A percentile compares a stretch with the other conserved stretches of the same genome.
phyloP scores from a whole-genome alignment of 37 sponge, comb jelly and placozoan species.

The Trichoplax adhaerens region DNA sequence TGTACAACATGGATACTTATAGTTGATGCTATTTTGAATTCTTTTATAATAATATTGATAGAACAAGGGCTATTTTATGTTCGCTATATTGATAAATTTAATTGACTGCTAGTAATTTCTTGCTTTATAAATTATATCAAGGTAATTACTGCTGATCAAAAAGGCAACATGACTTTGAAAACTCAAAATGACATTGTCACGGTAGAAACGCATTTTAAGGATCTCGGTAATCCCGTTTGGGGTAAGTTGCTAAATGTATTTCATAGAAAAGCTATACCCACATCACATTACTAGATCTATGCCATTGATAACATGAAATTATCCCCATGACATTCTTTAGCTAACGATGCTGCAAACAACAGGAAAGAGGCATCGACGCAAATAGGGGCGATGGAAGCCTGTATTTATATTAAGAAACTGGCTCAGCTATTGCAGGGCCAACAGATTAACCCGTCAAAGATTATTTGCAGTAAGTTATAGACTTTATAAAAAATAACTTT shows the following conservation, averaged over 20 bases:
- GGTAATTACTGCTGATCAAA: conserved; percentile 58
- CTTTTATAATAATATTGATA: too few relatives aligned
- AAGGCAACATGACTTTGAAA: conserved; percentile 47
- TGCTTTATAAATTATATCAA: neutral
- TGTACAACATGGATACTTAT: too few relatives aligned
- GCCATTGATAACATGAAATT: neutral
- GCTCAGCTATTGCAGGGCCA: conserved; percentile 53
- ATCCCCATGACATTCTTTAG: conserved; percentile 3
- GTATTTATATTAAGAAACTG: conserved; percentile 67
- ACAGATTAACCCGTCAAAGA: conserved; percentile 44
- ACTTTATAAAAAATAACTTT: too few relatives aligned
- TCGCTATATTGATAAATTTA: too few relatives aligned
- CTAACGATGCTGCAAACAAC: conserved; percentile 6
- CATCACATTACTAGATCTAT: neutral
- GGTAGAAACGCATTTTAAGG: conserved; percentile 58
- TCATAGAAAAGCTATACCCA: neutral
- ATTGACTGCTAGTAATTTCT: neutral
- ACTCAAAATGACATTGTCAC: conserved; percentile 62
- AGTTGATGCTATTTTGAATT: too few relatives aligned
- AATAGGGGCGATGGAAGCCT: conserved; percentile 22
- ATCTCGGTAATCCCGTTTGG: conserved; percentile 38
- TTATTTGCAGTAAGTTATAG: conserved; percentile 56
- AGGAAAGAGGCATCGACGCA: too few relatives aligned
- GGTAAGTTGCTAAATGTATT: neutral
- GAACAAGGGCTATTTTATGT: too few relatives aligned